phyloP scores from a whole-genome alignment of 1,140 invertebrate species.

The Limonius californicus region DNA sequence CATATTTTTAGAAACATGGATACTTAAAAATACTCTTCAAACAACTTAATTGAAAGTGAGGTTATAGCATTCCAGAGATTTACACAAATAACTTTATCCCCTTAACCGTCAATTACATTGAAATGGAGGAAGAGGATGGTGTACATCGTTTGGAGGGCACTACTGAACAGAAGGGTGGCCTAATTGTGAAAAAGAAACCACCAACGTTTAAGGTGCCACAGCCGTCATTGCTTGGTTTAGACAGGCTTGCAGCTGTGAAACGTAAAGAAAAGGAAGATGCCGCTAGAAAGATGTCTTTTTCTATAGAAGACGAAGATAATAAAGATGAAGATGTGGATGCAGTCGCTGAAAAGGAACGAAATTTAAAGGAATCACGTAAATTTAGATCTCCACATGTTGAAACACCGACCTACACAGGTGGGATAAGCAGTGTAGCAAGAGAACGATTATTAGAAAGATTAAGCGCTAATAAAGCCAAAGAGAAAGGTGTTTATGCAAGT shows the following conservation, averaged over 20 bases:
- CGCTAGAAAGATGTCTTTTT: conserved; percentile 61
- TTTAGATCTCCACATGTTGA: conserved; percentile 77
- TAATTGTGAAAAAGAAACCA: conserved; percentile 77
- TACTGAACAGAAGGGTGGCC: conserved; percentile 68
- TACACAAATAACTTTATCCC: no score
- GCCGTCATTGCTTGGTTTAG: conserved; percentile 78
- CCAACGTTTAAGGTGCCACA: conserved; percentile 75
- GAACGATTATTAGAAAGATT: conserved; percentile 67
- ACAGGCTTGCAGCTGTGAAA: conserved; percentile 77
- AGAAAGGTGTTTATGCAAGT: conserved; percentile 53
- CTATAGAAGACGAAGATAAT: conserved; percentile 58
- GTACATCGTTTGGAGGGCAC: conserved; percentile 81
- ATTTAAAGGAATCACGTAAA: conserved; percentile 55
- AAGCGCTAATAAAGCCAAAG: conserved; percentile 42
- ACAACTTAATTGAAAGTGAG: no score
- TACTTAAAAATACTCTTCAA: no score
- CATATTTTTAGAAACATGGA: no score
- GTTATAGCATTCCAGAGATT: no score
- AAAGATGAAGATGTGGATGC: conserved; percentile 43
- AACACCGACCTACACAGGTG: conserved; percentile 90
- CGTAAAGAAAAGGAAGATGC: conserved; percentile 60
- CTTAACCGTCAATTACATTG: no score
- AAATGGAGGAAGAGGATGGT: conserved; percentile 48
- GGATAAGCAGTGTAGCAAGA: conserved; percentile 75
- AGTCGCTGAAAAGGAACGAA: conserved; percentile 35